Conservation (phyloP, 1,140 invertebrate genomes). For the Asbolus verrucosus region DNA sequence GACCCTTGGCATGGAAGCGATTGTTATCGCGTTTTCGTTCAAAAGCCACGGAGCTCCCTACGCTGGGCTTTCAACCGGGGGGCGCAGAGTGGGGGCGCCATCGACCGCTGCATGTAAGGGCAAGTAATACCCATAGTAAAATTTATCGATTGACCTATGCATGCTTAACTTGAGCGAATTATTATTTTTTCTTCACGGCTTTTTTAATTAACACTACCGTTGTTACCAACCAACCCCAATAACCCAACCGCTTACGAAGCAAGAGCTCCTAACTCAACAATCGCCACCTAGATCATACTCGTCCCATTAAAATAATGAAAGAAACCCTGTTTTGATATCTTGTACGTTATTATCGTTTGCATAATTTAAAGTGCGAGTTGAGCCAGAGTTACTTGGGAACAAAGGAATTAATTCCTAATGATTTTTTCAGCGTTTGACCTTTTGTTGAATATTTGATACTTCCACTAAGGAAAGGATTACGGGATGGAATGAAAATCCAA, state of each 20-base stretch:
- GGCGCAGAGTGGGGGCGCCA: conserved; percentile 44
- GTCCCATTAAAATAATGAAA: conserved; percentile 33
- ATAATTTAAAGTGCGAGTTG: conserved; percentile 27
- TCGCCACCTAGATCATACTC: background rate
- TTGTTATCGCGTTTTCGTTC: conserved; percentile 56
- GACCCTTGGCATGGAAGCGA: conserved; percentile 54
- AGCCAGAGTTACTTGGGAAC: conserved; percentile 12
- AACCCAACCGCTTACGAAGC: conserved; percentile 7
- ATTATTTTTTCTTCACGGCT: conserved; percentile 46
- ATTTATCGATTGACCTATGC: conserved; percentile 57
- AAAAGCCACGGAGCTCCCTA: conserved; percentile 49
- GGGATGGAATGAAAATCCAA: conserved; percentile 6
- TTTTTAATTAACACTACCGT: conserved; percentile 35
- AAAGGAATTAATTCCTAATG: conserved; percentile 34
- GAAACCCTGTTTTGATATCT: conserved; percentile 30
- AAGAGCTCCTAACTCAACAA: conserved; percentile 12
- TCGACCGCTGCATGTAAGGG: conserved; percentile 56
- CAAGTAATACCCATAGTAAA: conserved; percentile 56
- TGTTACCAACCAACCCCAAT: too few species aligned
- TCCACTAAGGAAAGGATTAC: background rate
- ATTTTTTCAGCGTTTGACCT: conserved; percentile 28
- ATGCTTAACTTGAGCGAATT: conserved; percentile 51
- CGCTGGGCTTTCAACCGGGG: conserved; percentile 19
- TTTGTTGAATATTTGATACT: background rate
- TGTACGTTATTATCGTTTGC: conserved; percentile 31